Evolutionary conservation across 2,797 vertebrate species (phyloP), one percentile per base, ranked within the genome.

Genomic region (Sebastolobus alascanus): DNA sequence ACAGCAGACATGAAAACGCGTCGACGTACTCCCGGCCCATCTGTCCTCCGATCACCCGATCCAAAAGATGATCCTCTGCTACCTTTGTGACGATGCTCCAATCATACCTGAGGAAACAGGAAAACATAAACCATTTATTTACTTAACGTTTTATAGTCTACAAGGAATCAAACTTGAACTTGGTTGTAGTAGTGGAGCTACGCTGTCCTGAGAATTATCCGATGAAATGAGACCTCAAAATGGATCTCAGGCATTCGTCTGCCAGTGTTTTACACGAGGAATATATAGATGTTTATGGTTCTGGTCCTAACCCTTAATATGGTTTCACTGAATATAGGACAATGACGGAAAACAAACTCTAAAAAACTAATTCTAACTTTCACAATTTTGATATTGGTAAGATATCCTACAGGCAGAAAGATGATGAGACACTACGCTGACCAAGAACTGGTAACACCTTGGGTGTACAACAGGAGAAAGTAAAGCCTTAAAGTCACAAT

Each of bases 11-110:
- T 0, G 93, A 83, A 68, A 99, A 95, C 72, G 99, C 75, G 58
- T 99, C 98, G 11, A 98, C 66, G 66, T 77, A 93, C 9, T 97
- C 97, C n/a, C 94, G 81, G 13, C 97, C 98, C 97, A 99, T 99
- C 68, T 97, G 95, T 55, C 95, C 92, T 55, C 98, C 98, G 63
- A 99, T 98, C 72, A 99, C 94, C 18, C 96, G 96, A 72, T 96
- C 93, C 84, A 99, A 93, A 59, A 89, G 90, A 75, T 90, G 77
- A 40, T 91, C 86, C 78, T 94, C 94, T 3, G 97, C 95, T 43
- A 97, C 80, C 79, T 93, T 95, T 68, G 94, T 72, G 25, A 98
- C 18, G 1, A 96, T 70, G 64, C 95, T 95, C 95, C 93, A 95
- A 84, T 97, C 96, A 70, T 96, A 96, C 75, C 94, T 95, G 80